These are phyloP conservation scores for Acrocephalus arundinaceus DNA, from an alignment of 2,113 vertebrate species.

Conservation along the genomic window DNA sequence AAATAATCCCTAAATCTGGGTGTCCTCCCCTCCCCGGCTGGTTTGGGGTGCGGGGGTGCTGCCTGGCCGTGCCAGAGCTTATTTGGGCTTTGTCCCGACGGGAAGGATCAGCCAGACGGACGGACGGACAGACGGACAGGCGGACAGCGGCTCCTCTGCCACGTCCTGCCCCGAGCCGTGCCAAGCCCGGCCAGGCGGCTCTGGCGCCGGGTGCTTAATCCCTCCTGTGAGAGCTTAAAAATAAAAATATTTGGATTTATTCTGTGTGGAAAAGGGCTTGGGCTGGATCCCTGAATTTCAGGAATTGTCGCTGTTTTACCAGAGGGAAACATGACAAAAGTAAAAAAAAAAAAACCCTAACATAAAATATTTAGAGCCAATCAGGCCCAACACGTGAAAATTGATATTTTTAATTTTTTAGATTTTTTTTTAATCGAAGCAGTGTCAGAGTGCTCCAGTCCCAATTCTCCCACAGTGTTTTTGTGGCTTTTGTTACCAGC, in stretches of 20 bases:
- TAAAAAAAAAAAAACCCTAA: no score
- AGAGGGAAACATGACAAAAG: neutral
- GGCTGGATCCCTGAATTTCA: neutral
- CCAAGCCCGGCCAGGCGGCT: neutral
- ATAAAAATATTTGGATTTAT: neutral
- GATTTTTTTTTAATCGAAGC: neutral
- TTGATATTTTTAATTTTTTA: neutral
- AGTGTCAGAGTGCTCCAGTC: accelerated
- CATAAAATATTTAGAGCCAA: neutral
- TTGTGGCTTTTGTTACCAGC: neutral
- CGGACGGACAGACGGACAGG: neutral
- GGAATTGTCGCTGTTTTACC: neutral
- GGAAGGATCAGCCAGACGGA: neutral
- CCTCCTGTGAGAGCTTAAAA: neutral
- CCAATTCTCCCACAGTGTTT: accelerated
- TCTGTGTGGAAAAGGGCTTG: neutral
- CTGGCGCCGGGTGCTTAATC: neutral
- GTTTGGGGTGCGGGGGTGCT: neutral
- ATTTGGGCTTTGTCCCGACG: neutral
- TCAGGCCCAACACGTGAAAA: neutral
- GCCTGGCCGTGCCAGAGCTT: neutral
- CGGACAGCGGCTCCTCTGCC: neutral
- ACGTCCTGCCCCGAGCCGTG: neutral
- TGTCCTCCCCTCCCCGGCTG: accelerated
- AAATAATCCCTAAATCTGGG: neutral